Base-by-base conservation (phyloP, 2,113 vertebrate genomes). In the Eptatretus burgeri region DNA sequence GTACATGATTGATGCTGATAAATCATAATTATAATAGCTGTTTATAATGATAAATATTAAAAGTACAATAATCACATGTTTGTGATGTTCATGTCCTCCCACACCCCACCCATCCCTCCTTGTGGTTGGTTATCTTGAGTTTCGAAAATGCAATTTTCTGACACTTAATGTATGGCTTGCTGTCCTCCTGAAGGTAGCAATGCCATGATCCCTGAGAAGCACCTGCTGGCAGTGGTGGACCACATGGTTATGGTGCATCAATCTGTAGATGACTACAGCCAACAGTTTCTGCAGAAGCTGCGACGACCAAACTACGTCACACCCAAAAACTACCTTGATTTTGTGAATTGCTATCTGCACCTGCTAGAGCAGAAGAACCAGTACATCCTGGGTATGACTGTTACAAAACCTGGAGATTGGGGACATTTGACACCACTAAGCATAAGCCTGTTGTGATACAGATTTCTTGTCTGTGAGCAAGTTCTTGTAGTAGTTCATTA, bases 281-380 rank as follows among this genome's bases (percentile, higher is more conserved):
- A 75, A 53, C 75, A 70, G 1, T 93, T 94, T 66, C 78, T 76
- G 18, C 86, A 85, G 72, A 93, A 85, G 67, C 71, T 87, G 63
- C 76, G 89, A 11, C 81, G 86, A 51, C 79, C 72, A 66, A 95
- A 95, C 74, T 83, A 78, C 0, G 86, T 93, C 10, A 93, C 86
- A 2, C 85, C 91, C 13, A 98, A 91, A 74, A 98, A 91, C 70
- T 98, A 77, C 72, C 78, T 98, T 62, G 89, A 93, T 66, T 95
- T 93, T 64, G 83, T 95, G 64, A 76, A 71, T 64, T 86, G 79
- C 0, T 98, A 93, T 41, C 73, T 74, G 7, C 79, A 69, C 27
- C 69, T 98, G 49, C 71, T 98, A 68, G 74, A 84, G 2, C 82
- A 93, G 69, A 91, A 91, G 67, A 80, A 87, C 1, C 66, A 80